Evolutionary conservation across 2,797 vertebrate species (phyloP), one percentile per base, ranked within the genome.

Genomic region (Chelidonichthys spinosus): DNA sequence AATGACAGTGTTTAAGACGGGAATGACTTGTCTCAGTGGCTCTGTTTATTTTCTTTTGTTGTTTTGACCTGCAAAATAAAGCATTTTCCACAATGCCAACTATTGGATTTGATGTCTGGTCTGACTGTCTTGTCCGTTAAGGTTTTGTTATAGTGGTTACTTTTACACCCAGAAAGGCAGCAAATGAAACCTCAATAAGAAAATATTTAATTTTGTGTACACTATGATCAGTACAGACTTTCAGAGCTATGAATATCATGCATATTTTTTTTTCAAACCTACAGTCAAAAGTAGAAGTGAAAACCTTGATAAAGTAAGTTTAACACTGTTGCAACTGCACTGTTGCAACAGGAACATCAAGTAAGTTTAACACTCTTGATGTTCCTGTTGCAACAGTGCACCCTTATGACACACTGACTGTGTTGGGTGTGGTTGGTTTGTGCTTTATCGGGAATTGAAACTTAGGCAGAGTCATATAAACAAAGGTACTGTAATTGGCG

Each of bases 41-140:
- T 76, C 75, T 82, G 81, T 36, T 84, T 25, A 25, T 25, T 85
- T 90, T 93, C 84, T 90, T 93, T 90, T 88, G 77, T 79, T 85
- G 71, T 85, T 44, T 93, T 92, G 76, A 92, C 70, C 81, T 93
- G 87, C 73, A 44, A 93, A 94, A 93, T 93, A 95, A 94, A 93
- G 83, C 74, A 73, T 94, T 94, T 94, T 92, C 88, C 87, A 90
- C 83, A 86, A 91, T 91, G 86, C 69, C 79, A 85, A 80, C 78
- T 63, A 70, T 76, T 47, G 77, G 56, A 75, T 72, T 79, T 83
- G 25, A 69, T 86, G 71, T 84, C 55, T 85, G 69, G 58, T 72
- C 52, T 78, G 58, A 58, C 15, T 69, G 7, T n/a, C 46, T 61
- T n/a, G 17, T 47, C 14, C 15, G 5, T 63, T 37, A 3, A 11